Conservation (phyloP, 2,888 invertebrate species). For the Tetrapedia diversipes region DNA sequence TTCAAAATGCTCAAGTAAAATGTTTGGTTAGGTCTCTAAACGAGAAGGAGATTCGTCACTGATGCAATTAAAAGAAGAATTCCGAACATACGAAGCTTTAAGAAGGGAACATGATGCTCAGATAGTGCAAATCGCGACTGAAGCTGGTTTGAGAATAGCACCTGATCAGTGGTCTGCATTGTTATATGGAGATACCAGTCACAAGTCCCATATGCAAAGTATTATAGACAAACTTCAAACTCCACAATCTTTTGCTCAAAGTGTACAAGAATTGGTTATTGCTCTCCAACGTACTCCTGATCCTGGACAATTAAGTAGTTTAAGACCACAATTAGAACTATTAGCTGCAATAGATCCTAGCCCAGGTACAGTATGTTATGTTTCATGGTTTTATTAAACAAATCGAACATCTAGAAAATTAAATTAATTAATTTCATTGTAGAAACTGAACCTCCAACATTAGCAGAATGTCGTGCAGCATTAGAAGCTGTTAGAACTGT, state of each 20-base stretch:
- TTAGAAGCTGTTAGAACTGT: slow-evolving; percentile 88
- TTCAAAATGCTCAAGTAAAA: background rate
- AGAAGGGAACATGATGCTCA: slow-evolving; percentile 98
- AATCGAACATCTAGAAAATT: background rate
- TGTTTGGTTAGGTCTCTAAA: slow-evolving; percentile 90
- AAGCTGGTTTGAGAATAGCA: slow-evolving; percentile 97
- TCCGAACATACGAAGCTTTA: slow-evolving; percentile 96
- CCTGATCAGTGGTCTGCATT: slow-evolving; percentile 99
- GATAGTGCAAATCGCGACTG: slow-evolving; percentile 98
- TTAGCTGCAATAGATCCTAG: slow-evolving; percentile 94
- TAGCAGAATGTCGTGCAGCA: slow-evolving; percentile 87
- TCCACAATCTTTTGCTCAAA: slow-evolving; percentile 95
- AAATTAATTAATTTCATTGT: slow-evolving; percentile 11
- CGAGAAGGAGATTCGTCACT: slow-evolving; percentile 98
- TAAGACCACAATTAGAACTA: slow-evolving; percentile 92
- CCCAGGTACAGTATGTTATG: slow-evolving; percentile 85
- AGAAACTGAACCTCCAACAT: slow-evolving; percentile 86
- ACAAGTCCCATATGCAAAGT: slow-evolving; percentile 99
- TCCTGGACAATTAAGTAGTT: slow-evolving; percentile 90
- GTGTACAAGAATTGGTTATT: slow-evolving; percentile 95
- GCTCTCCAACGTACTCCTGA: slow-evolving; percentile 94
- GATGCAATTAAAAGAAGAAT: slow-evolving; percentile 99
- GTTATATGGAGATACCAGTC: slow-evolving; percentile 96
- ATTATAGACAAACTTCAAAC: slow-evolving; percentile 96
- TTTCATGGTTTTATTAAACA: background rate